phyloP scores from a whole-genome alignment of 2,888 invertebrate genomes.

The Dorcus parallelipipedus region DNA sequence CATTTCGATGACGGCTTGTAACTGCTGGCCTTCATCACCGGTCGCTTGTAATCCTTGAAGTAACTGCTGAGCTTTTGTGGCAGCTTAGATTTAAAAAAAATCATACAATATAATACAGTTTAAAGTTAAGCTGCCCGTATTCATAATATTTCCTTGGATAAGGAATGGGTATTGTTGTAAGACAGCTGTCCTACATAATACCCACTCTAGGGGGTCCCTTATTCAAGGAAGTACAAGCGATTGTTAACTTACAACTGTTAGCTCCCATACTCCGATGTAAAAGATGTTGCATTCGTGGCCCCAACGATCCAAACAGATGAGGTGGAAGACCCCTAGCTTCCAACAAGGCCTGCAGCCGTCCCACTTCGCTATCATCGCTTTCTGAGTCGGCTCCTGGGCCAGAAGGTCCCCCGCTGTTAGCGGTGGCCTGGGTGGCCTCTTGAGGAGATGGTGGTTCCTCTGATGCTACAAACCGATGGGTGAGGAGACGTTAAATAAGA shows the following conservation, averaged over 20 bases:
- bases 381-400: constrained; percentile 61
- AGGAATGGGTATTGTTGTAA: too few species aligned
- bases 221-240: background rate
- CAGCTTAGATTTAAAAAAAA: constrained; percentile 46
- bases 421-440: constrained; percentile 46
- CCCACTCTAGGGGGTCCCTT: too few species aligned
- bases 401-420: constrained; percentile 39
- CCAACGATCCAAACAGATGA: constrained; percentile 92
- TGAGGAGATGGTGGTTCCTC: constrained; percentile 48
- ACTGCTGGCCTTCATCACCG: constrained; percentile 92
- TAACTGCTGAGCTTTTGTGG: constrained; percentile 90
- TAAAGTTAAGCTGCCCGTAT: too few species aligned
- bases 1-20: constrained; percentile 97
- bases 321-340: constrained; percentile 96
- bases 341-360: constrained; percentile 87
- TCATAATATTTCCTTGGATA: too few species aligned
- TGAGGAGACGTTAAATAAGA: constrained; percentile 1
- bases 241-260: constrained; percentile 59
- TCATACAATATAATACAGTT: background rate
- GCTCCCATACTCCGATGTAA: constrained; percentile 92
- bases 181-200: too few species aligned
- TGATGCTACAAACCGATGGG: constrained; percentile 34
- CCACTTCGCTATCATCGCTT: constrained; percentile 93
- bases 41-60: constrained; percentile 88
- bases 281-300: constrained; percentile 94